Percentiles rank a stretch among this genome's conserved stretches.
These are phyloP conservation scores for Patella vulgata DNA, from an alignment of 1,140 invertebrate genomes.

Conservation along the genomic window DNA sequence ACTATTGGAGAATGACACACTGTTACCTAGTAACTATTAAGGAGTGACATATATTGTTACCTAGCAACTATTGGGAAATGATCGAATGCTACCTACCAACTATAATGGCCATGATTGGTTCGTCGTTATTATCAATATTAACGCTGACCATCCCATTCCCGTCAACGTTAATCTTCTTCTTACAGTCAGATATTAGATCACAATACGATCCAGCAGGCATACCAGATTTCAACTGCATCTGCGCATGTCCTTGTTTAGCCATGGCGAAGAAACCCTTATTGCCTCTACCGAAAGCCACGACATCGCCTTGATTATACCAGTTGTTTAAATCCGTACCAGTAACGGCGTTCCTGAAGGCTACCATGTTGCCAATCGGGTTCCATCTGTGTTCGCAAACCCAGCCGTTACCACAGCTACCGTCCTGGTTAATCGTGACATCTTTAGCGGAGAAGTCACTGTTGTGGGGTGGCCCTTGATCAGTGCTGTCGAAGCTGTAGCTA, in stretches of 20 bases:
- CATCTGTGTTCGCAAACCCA: slow-evolving; percentile 92
- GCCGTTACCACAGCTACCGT: slow-evolving; percentile 76
- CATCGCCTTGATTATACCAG: slow-evolving; percentile 44
- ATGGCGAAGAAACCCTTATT: slow-evolving; percentile 62
- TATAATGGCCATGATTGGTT: slow-evolving; percentile 84
- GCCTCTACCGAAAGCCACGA: slow-evolving; percentile 58
- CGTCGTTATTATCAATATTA: slow-evolving; percentile 72
- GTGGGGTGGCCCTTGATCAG: slow-evolving; percentile 36
- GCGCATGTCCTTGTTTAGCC: slow-evolving; percentile 49
- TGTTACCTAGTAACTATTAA: too few species aligned
- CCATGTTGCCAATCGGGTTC: slow-evolving; percentile 84
- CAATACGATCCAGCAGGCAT: slow-evolving; percentile 84
- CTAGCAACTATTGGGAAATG: too few species aligned
- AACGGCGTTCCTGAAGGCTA: slow-evolving; percentile 47
- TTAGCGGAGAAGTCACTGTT: slow-evolving; percentile 72
- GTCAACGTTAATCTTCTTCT: slow-evolving; percentile 76
- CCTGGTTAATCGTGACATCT: slow-evolving; percentile 66
- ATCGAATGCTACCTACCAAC: too few species aligned
- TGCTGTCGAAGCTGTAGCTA: slow-evolving; percentile 70
- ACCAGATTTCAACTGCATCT: slow-evolving; percentile 71
- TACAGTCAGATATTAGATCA: slow-evolving; percentile 83
- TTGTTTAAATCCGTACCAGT: slow-evolving; percentile 42
- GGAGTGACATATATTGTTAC: too few species aligned
- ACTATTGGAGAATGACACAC: too few species aligned
- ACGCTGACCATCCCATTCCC: slow-evolving; percentile 75